Conservation (phyloP, 2,113 vertebrate species). For the Carassius carassius region DNA sequence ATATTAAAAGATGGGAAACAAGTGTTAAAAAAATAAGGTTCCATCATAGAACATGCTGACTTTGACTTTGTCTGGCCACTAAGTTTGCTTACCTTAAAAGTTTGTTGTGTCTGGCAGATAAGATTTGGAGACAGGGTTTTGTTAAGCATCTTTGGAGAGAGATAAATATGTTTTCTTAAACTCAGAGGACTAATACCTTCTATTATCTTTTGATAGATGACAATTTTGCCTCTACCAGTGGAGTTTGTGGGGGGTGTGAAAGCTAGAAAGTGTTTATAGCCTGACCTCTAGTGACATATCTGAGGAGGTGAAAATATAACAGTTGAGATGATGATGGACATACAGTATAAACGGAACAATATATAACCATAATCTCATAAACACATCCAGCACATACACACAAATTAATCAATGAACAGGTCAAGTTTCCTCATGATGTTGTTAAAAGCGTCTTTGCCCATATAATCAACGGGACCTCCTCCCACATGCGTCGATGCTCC, state of each 20-base stretch:
- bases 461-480: conserved; percentile 81
- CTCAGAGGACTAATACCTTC: background rate
- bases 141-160: background rate
- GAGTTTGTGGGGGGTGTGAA: background rate
- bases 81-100: background rate
- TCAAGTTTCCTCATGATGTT: conserved; percentile 79
- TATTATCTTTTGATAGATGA: background rate
- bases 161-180: background rate
- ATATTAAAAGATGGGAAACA: background rate
- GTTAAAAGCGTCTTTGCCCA: conserved; percentile 79
- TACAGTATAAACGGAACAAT: background rate
- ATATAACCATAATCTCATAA: too few species aligned
- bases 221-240: background rate
- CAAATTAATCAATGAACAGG: conserved; percentile 76
- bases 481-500: conserved; percentile 76
- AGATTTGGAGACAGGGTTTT: background rate
- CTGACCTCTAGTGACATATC: background rate
- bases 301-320: background rate
- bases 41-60: background rate
- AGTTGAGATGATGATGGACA: background rate
- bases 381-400: background rate
- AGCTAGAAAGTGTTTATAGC: background rate
- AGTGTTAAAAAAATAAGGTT: background rate
- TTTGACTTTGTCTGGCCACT: background rate
- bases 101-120: conserved; percentile 8